A percentile compares a stretch with the other conserved stretches of the same genome.
Evolutionary conservation across 2,113 vertebrate species (phyloP).

Genomic region (Nibea albiflora): DNA sequence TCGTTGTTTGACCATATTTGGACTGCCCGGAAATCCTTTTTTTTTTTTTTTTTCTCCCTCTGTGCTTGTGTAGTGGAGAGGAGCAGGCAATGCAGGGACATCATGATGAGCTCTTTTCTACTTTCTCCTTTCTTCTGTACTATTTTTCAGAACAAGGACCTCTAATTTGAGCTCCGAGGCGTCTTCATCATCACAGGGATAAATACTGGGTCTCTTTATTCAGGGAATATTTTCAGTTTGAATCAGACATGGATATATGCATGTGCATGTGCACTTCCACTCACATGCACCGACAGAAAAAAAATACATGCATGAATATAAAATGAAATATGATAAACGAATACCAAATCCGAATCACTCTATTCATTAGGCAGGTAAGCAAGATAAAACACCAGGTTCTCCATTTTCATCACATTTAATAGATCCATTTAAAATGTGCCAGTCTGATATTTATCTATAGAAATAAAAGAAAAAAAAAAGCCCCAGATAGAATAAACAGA

Average conservation of each 20-base stretch:
- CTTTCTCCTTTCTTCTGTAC: constrained; percentile 41
- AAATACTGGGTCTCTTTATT: constrained; percentile 22
- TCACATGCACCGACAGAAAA: neutral
- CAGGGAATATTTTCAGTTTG: neutral
- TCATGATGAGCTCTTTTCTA: constrained; percentile 48
- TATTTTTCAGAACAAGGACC: constrained; percentile 33
- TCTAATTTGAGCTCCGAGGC: neutral
- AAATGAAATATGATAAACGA: neutral
- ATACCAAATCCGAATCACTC: constrained; percentile 8
- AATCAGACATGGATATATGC: neutral
- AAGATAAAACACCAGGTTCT: neutral
- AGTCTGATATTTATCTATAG: neutral
- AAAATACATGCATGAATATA: neutral
- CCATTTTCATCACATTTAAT: neutral
- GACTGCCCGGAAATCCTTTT: constrained; percentile 77
- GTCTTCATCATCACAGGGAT: constrained; percentile 41
- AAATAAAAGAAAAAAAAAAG: neutral
- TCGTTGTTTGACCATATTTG: constrained; percentile 78
- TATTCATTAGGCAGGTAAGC: neutral
- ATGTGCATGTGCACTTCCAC: neutral
- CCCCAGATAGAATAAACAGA: neutral
- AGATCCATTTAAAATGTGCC: constrained; percentile 13
- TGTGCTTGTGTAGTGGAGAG: constrained; percentile 55
- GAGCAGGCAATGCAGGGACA: constrained; percentile 56
- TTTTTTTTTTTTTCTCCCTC: constrained; percentile 2